Evolutionary conservation across 2,113 vertebrate species (phyloP).

Genomic region (Etheostoma cragini): DNA sequence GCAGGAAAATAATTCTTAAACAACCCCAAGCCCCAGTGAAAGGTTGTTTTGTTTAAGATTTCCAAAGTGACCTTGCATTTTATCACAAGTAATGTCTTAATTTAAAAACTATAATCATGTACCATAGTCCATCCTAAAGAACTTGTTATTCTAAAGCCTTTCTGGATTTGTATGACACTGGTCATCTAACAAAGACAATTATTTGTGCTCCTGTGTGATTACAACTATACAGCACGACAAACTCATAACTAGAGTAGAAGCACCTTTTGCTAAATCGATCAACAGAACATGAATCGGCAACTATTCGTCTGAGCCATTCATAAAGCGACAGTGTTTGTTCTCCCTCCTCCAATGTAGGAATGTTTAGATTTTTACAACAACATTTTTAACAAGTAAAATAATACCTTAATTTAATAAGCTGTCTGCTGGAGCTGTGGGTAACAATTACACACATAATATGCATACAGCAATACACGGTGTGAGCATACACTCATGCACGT

Average conservation of each 20-base stretch:
- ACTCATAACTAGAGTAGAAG: neutral
- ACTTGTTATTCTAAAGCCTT: neutral
- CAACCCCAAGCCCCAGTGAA: neutral
- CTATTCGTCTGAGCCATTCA: neutral
- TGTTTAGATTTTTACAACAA: neutral
- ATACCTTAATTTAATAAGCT: neutral
- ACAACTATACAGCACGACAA: neutral
- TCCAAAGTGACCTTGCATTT: neutral
- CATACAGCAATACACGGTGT: neutral
- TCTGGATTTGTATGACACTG: neutral
- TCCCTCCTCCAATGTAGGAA: neutral
- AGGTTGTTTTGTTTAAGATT: neutral
- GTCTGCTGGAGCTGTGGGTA: neutral
- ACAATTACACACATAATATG: neutral
- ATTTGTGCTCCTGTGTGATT: neutral
- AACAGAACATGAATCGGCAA: neutral
- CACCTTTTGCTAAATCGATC: neutral
- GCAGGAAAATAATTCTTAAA: neutral
- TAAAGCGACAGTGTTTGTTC: neutral
- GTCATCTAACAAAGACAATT: neutral
- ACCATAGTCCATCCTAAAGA: neutral
- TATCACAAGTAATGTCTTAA: neutral
- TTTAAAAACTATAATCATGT: neutral
- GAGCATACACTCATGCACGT: neutral
- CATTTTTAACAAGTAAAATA: neutral